Percentiles rank a stretch among this genome's conserved stretches.
phyloP scores from a whole-genome alignment of 2,797 vertebrate genomes.

The Coluber constrictor region DNA sequence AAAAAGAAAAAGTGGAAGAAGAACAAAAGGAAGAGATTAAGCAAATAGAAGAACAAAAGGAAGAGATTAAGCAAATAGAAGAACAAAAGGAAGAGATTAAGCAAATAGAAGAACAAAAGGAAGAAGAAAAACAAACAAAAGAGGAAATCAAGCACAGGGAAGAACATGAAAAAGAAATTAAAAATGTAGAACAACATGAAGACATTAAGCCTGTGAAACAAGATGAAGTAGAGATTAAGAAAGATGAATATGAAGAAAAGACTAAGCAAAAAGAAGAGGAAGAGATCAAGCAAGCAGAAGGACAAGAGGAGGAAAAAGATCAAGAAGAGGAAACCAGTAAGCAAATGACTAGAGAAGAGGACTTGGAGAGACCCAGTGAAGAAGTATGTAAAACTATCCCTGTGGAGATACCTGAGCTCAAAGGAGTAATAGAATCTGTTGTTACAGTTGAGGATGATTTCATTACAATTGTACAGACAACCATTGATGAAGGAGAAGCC shows the following conservation, averaged over 20 bases:
- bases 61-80: constrained; percentile 35
- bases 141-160: constrained; percentile 31
- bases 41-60: constrained; percentile 38
- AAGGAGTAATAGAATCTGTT: constrained; percentile 89
- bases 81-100: neutral
- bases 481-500: constrained; percentile 89
- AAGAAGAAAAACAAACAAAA: constrained; percentile 28
- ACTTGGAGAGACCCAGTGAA: constrained; percentile 44
- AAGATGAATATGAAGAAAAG: constrained; percentile 22
- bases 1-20: constrained; percentile 53
- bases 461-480: constrained; percentile 94
- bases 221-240: constrained; percentile 12
- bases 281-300: constrained; percentile 63
- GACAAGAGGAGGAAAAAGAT: constrained; percentile 62
- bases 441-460: constrained; percentile 98
- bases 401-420: constrained; percentile 71
- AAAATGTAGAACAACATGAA: neutral
- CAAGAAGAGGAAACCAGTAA: constrained; percentile 43
- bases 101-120: constrained; percentile 38
- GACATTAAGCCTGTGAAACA: constrained; percentile 39
- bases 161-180: neutral
- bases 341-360: constrained; percentile 47
- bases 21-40: neutral
- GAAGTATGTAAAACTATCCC: constrained; percentile 61
- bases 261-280: neutral